Evolutionary conservation across 2,888 invertebrate species (phyloP), one percentile per base, ranked within the genome.

Genomic region (Hyposoter dolosus): DNA sequence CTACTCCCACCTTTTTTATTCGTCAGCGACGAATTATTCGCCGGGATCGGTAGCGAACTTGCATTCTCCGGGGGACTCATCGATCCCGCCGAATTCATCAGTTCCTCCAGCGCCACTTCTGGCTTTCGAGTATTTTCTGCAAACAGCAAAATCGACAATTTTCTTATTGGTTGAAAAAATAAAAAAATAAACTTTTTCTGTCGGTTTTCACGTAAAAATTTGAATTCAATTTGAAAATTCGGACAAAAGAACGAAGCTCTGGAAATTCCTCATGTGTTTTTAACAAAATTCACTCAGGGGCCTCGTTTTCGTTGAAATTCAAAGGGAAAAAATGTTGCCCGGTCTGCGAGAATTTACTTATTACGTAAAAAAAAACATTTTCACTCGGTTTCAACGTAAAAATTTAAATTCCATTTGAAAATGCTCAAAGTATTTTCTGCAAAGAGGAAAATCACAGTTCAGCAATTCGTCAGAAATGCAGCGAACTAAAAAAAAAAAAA

Each of bases 1-100:
- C 93, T 85, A 83, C 9, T 87, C 5, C 69, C 65, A 35, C 15
- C 88, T 4, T 60, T 76, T 17, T 71, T 87, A 17, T 84, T 88
- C 0, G 40, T 66, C 12, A 4, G 28, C 28, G 23, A 4, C 6
- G 71, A 56, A 35, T 28, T 88, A 4, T 60, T 76, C 10, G 47
- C 85, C 23, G 84, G 87, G 0, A 28, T 53, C 23, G 66, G 9
- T 15, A 65, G 15, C 19, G 12, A 12, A 68, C 40, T 93, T 91
- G 84, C 93, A 88, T 23, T 90, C 86, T 76, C 92, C 89, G 69
- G 91, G 90, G 89, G 82, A 88, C 9, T 90, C 89, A 56, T 91
- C 91, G 35, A 90, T 92, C 86, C 23, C 15, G 83, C 9, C 77
- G 88, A 84, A 9, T 87, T 87, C n/a, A 88, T 81, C 19, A 89